phyloP scores from a whole-genome alignment of 2,888 invertebrate species.

The Lithophane ornitopus region DNA sequence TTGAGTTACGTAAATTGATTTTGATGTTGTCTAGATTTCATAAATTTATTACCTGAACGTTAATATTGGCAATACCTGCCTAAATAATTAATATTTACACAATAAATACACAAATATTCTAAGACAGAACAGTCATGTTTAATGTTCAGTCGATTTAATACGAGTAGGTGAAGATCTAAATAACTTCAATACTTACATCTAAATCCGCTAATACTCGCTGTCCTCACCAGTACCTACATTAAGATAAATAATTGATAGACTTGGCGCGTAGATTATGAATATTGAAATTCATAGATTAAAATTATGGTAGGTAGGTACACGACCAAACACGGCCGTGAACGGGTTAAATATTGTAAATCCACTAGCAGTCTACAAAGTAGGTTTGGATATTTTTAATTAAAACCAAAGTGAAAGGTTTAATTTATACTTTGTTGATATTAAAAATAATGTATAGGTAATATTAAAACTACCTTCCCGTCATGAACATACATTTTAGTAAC shows the following conservation, averaged over 20 bases:
- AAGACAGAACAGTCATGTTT: background rate
- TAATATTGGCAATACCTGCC: background rate
- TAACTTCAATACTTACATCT: constrained; percentile 14
- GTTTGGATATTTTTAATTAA: constrained; percentile 37
- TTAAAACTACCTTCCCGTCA: background rate
- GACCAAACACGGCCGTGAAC: constrained; percentile 30
- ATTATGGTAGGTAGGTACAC: constrained; percentile 28
- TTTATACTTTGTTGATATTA: constrained; percentile 16
- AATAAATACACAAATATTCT: background rate
- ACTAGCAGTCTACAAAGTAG: constrained; percentile 4
- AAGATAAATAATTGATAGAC: constrained; percentile 40
- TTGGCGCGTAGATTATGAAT: constrained; percentile 45
- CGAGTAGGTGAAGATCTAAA: background rate
- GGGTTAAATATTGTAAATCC: constrained; percentile 39
- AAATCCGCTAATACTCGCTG: constrained; percentile 5
- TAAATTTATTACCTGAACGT: background rate
- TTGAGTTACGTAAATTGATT: background rate
- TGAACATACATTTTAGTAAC: background rate
- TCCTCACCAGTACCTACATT: constrained; percentile 16
- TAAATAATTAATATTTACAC: background rate
- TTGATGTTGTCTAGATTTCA: background rate
- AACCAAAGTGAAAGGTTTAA: constrained; percentile 9
- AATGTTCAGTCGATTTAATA: background rate
- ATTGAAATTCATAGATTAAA: constrained; percentile 50
- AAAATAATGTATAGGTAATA: constrained; percentile 4